phyloP scores from a whole-genome alignment of 2,888 invertebrate species.

The Pristionchus maxplancki region DNA sequence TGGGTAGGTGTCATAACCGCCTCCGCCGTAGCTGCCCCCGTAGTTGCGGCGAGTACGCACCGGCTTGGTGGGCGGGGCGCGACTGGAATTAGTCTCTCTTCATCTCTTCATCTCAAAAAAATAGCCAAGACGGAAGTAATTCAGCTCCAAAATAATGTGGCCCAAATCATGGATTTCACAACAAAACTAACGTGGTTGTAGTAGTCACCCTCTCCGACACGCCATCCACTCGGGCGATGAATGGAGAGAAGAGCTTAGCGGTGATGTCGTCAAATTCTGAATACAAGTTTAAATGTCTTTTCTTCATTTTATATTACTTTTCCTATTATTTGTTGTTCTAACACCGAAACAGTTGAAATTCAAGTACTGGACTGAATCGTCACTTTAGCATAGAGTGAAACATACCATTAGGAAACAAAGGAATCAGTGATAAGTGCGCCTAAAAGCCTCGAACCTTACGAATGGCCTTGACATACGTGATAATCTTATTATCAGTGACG shows the following conservation, averaged over 20 bases:
- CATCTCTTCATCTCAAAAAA: background rate
- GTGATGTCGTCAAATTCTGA: conserved; percentile 50
- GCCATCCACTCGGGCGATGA: conserved; percentile 12
- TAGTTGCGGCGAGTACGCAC: conserved; percentile 9
- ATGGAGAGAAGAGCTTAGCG: conserved; percentile 44
- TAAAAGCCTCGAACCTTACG: background rate
- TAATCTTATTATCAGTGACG: background rate
- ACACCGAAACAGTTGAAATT: too few relatives aligned
- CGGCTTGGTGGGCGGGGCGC: background rate
- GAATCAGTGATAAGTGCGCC: background rate
- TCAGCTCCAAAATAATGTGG: too few relatives aligned
- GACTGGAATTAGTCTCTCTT: background rate
- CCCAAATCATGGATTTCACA: background rate
- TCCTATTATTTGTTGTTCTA: too few relatives aligned
- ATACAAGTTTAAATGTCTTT: too few relatives aligned
- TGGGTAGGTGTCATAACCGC: conserved; percentile 28
- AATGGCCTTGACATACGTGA: background rate
- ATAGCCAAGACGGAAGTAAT: too few relatives aligned
- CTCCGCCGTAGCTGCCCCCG: conserved; percentile 23
- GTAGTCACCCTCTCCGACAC: conserved; percentile 21
- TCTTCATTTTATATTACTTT: too few relatives aligned
- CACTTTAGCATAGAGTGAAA: too few relatives aligned
- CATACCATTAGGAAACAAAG: background rate
- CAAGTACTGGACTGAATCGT: too few relatives aligned
- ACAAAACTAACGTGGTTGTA: background rate